Evolutionary conservation across 2,113 vertebrate genomes (phyloP).

Genomic region (Physeter macrocephalus): DNA sequence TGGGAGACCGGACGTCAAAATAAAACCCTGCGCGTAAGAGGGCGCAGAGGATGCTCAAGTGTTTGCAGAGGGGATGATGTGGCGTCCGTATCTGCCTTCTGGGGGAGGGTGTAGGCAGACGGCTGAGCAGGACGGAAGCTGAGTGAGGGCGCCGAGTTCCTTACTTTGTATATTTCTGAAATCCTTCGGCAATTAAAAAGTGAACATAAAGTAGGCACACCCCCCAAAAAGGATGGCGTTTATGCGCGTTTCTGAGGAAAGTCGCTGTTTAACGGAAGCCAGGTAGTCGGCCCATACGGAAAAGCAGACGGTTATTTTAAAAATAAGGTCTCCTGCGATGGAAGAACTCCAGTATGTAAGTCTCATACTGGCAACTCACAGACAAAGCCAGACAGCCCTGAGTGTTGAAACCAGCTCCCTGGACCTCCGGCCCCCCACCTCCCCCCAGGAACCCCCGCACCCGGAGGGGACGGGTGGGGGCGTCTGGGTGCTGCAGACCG

Average conservation of each 20-base stretch:
- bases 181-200: background rate
- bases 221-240: background rate
- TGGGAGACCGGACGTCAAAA: background rate
- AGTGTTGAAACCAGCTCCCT: background rate
- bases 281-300: rapidly evolving
- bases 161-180: background rate
- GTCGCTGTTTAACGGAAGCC: background rate
- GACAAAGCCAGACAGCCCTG: background rate
- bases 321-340: background rate
- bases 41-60: background rate
- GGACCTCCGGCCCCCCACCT: background rate
- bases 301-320: background rate
- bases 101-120: background rate
- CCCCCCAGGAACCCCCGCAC: background rate
- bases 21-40: background rate
- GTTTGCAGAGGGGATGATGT: background rate
- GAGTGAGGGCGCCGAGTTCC: background rate
- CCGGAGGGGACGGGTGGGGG: background rate
- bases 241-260: background rate
- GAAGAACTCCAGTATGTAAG: background rate
- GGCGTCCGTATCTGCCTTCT: background rate
- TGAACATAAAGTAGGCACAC: background rate
- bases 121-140: background rate
- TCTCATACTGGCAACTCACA: slow-evolving; percentile 19
- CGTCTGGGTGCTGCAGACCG: background rate